These are phyloP conservation scores for Ailurus styani DNA, from an alignment of 2,113 vertebrate species.

Conservation along the genomic window DNA sequence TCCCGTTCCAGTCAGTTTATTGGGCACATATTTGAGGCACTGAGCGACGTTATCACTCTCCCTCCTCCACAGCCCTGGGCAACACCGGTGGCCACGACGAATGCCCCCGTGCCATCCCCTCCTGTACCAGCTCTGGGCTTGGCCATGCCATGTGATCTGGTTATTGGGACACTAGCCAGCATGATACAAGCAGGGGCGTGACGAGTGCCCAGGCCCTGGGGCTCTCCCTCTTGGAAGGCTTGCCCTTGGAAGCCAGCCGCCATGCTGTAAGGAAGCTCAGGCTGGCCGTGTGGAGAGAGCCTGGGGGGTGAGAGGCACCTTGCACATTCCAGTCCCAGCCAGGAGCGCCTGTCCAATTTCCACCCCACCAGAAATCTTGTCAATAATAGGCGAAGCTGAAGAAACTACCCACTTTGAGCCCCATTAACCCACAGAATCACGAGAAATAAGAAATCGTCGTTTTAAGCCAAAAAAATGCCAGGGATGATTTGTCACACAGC, in stretches of 20 bases:
- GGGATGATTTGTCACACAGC: neutral
- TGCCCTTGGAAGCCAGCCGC: neutral
- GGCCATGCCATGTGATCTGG: neutral
- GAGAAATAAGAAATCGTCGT: neutral
- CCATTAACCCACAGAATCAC: fast-evolving
- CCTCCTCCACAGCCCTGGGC: neutral
- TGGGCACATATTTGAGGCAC: neutral
- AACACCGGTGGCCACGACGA: fast-evolving
- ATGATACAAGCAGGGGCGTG: neutral
- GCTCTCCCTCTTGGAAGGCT: no score
- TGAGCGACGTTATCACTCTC: no score
- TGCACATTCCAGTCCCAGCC: neutral
- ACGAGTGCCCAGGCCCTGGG: neutral
- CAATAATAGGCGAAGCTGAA: neutral
- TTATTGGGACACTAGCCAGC: neutral
- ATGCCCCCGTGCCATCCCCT: neutral
- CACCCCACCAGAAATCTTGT: fast-evolving
- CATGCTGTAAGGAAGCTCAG: neutral
- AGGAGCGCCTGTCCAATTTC: fast-evolving
- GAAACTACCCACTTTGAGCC: neutral
- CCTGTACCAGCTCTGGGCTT: neutral
- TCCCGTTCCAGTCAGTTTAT: neutral
- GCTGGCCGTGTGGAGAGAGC: neutral
- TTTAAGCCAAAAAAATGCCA: neutral
- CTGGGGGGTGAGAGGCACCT: neutral